Evolutionary conservation across 2,113 vertebrate genomes (phyloP).

Genomic region (Actenoides lindsayi): DNA sequence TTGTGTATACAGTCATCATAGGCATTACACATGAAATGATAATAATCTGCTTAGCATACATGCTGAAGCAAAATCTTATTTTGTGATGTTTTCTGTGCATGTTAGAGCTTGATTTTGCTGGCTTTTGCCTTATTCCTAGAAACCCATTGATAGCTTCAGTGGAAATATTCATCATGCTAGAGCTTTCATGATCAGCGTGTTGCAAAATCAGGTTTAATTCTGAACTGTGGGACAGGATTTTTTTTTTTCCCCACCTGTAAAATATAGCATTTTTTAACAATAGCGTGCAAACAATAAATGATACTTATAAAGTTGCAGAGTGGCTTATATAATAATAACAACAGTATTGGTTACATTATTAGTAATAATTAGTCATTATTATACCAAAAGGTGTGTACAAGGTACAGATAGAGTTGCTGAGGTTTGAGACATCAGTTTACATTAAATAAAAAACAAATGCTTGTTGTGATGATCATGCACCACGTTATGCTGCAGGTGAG

Average conservation of each 20-base stretch:
- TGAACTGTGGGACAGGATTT: background rate
- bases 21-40: background rate
- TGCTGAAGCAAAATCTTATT: background rate
- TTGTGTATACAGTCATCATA: background rate
- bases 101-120: slow-evolving; percentile 24
- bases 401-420: background rate
- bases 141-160: background rate
- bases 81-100: background rate
- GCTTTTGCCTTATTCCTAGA: slow-evolving; percentile 9
- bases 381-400: background rate
- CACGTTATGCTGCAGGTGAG: background rate
- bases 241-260: background rate
- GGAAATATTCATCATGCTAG: background rate
- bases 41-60: background rate
- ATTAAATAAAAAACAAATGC: background rate
- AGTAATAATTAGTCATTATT: background rate
- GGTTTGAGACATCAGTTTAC: background rate
- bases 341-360: background rate
- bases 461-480: background rate
- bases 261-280: background rate
- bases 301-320: background rate
- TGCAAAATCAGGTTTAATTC: slow-evolving; percentile 1
- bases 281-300: background rate
- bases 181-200: background rate
- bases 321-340: background rate